These are phyloP conservation scores for Excalfactoria chinensis DNA, from an alignment of 2,113 vertebrate species.

Conservation along the genomic window DNA sequence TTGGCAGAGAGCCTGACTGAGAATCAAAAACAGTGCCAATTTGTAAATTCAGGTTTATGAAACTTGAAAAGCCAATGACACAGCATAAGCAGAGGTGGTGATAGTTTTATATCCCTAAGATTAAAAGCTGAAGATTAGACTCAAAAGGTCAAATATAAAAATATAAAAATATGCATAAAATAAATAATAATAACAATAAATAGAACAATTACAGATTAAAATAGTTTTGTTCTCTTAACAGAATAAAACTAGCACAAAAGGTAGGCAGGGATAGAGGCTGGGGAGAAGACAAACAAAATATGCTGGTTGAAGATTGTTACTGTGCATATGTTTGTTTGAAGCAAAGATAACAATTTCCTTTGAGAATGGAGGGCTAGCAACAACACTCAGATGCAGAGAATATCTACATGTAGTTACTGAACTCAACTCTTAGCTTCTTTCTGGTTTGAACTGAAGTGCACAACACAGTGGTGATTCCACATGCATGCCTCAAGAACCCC, in stretches of 20 bases:
- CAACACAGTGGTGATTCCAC: neutral
- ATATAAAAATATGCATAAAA: neutral
- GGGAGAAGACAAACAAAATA: neutral
- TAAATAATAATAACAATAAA: neutral
- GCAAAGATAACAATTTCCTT: neutral
- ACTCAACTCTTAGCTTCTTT: neutral
- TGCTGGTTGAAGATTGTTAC: neutral
- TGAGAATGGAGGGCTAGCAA: neutral
- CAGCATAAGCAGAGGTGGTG: neutral
- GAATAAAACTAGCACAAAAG: neutral
- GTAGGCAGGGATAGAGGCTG: neutral
- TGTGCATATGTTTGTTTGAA: neutral
- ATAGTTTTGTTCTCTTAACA: neutral
- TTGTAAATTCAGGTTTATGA: neutral
- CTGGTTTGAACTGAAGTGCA: neutral
- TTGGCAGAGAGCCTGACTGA: neutral
- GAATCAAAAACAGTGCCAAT: neutral
- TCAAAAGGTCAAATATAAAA: neutral
- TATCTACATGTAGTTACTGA: neutral
- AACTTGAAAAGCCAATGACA: neutral
- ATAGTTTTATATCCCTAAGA: neutral
- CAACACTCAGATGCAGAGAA: rapidly evolving
- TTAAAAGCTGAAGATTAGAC: neutral
- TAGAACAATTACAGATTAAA: neutral
- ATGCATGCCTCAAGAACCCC: neutral